Conservation (phyloP, 2,113 vertebrate species). For the Scomber colias region DNA sequence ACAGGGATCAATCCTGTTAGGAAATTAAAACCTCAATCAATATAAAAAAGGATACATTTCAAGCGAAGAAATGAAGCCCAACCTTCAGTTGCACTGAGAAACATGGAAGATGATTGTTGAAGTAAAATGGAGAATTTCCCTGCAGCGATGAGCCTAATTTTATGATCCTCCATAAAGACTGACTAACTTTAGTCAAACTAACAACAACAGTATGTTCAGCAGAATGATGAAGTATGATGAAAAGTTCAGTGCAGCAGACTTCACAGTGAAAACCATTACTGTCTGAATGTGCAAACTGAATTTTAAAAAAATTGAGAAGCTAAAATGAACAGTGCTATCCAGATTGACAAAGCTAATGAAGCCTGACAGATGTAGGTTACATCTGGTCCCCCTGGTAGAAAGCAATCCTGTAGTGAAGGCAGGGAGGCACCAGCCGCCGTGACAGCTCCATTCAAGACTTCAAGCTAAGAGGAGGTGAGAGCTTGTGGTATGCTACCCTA, state of each 20-base stretch:
- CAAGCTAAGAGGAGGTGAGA: slow-evolving; percentile 38
- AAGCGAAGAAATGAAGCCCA: slow-evolving; percentile 36
- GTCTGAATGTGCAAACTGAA: slow-evolving; percentile 1
- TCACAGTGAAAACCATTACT: slow-evolving; percentile 22
- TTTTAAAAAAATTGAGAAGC: slow-evolving; percentile 13
- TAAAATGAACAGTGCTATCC: slow-evolving; percentile 53
- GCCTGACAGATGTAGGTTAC: slow-evolving; percentile 81
- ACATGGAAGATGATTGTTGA: slow-evolving; percentile 32
- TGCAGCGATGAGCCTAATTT: slow-evolving; percentile 34
- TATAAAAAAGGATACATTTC: slow-evolving; percentile 52
- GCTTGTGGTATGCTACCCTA: slow-evolving; percentile 34
- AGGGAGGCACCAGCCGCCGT: slow-evolving; percentile 51
- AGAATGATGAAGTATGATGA: slow-evolving; percentile 3
- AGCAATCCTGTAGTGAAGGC: slow-evolving; percentile 53
- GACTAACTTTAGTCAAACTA: slow-evolving; percentile 37
- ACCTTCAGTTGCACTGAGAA: slow-evolving; percentile 39
- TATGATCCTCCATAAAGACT: slow-evolving; percentile 36
- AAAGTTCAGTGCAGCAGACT: background rate
- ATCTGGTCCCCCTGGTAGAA: slow-evolving; percentile 68
- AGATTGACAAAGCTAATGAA: slow-evolving; percentile 72
- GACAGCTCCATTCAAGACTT: slow-evolving; percentile 57
- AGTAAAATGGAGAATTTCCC: slow-evolving; percentile 52
- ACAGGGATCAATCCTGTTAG: slow-evolving; percentile 39
- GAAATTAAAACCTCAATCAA: slow-evolving; percentile 65
- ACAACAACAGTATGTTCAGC: background rate